Evolutionary conservation across 2,797 vertebrate genomes (phyloP).

Genomic region (Amniataba percoides): DNA sequence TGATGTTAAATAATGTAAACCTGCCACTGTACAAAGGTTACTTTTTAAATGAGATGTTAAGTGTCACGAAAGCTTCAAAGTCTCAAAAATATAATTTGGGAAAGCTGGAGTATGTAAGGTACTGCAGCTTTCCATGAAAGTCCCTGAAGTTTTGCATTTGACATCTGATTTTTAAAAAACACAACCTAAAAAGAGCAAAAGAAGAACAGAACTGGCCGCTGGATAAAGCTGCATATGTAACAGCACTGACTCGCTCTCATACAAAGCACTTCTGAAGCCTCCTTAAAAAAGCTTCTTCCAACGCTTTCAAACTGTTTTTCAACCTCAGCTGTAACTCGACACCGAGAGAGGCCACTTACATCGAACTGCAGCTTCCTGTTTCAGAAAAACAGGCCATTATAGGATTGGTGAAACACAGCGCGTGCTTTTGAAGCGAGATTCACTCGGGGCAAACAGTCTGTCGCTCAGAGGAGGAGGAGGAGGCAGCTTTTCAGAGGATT

Average conservation of each 20-base stretch:
- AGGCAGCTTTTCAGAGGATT: constrained; percentile 51
- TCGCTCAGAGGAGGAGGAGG: constrained; percentile 29
- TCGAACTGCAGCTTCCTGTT: constrained; percentile 54
- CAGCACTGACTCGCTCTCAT: neutral
- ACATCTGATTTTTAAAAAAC: neutral
- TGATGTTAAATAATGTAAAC: too few relatives aligned
- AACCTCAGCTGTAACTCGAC: constrained; percentile 35
- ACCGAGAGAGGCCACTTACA: constrained; percentile 43
- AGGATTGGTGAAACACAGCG: constrained; percentile 42
- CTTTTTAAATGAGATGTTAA: too few relatives aligned
- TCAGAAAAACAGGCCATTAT: constrained; percentile 53
- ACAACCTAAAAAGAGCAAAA: neutral
- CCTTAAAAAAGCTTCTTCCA: constrained; percentile 4
- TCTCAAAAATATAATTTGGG: too few relatives aligned
- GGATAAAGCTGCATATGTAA: neutral
- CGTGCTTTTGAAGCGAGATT: constrained; percentile 44
- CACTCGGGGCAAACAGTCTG: constrained; percentile 31
- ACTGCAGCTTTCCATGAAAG: neutral
- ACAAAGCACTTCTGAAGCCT: neutral
- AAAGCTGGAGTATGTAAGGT: too few relatives aligned
- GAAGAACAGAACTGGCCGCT: neutral
- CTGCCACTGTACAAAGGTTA: too few relatives aligned
- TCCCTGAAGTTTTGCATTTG: neutral
- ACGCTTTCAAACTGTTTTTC: constrained; percentile 1
- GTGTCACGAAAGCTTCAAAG: too few relatives aligned